Conservation (phyloP, 2,888 invertebrate genomes). For the Gonocerus acuteangulatus region DNA sequence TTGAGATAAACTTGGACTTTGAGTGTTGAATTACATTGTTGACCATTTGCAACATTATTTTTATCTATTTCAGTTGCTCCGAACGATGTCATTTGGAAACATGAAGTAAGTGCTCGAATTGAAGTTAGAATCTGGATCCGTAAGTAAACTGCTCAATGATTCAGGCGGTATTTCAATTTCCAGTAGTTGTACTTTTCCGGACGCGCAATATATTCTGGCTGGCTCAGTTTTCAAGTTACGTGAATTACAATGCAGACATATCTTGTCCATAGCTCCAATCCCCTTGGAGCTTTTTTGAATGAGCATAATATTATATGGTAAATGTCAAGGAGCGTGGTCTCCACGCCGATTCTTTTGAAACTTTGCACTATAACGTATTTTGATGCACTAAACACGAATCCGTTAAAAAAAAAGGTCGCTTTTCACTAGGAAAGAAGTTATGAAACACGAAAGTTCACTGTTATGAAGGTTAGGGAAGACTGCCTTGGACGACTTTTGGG, state of each 20-base stretch:
- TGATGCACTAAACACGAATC: no score
- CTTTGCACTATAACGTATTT: no score
- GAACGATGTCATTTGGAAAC: background rate
- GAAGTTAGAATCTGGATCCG: constrained; percentile 6
- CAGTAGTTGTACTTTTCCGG: background rate
- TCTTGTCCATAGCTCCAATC: constrained; percentile 24
- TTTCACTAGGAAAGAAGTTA: no score
- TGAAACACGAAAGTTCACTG: no score
- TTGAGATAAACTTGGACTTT: constrained; percentile 31
- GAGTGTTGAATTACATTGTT: constrained; percentile 25
- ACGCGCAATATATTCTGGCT: constrained; percentile 37
- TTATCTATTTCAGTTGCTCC: constrained; percentile 1
- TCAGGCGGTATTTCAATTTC: background rate
- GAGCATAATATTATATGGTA: constrained; percentile 39
- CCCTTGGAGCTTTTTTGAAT: constrained; percentile 38
- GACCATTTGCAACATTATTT: constrained; percentile 1
- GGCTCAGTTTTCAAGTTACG: constrained; percentile 39
- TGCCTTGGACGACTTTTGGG: no score
- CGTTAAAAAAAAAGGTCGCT: no score
- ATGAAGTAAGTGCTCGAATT: background rate
- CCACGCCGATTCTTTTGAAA: no score
- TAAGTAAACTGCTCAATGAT: background rate
- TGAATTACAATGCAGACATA: constrained; percentile 37
- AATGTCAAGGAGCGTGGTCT: no score
- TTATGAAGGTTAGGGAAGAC: no score